Evolutionary conservation across 2,888 invertebrate species (phyloP), one percentile per base, ranked within the genome.

Genomic region (Macaria notata): DNA sequence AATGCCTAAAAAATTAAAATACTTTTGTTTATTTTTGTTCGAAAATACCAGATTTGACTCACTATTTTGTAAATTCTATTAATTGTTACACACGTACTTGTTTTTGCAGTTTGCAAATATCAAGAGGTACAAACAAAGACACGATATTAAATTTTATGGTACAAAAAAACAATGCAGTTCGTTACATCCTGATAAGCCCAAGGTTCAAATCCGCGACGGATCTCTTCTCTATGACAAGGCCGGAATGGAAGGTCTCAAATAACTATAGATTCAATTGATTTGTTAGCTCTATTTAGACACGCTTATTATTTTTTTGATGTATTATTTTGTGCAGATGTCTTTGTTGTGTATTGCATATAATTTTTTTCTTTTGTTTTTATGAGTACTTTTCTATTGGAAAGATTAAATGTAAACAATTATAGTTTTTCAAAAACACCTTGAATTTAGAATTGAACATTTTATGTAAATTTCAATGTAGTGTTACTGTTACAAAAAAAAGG

Each of bases 121-220:
- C 5, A 41, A 41, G 33, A 4, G 7, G 5, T 36, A 36, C 30
- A 50, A 50, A 50, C 36, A 44, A 42, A 31, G 41, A 41, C 4
- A 39, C 39, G 19, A 9, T 33, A 47, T n/a, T 47, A 36, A 41
- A 1, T 31, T 45, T 42, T 45, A 48, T 47, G 42, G 48, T 45
- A 56, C 62, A 41, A 65, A 62, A 66, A 79, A 80, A 82, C 80
- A 82, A 83, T 83, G 70, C 77, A 68, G 78, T 75, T 79, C 68
- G 64, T 67, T 65, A 85, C 81, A 85, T 87, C 85, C 85, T 83
- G 76, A 84, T 81, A 72, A 75, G 64, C 72, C 72, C 83, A 88
- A 89, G 87, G 88, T 78, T 63, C 64, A 61, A 63, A 65, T 74
- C 68, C 69, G 72, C 75, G 74, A 75, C 76, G 75, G 76, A 71